Evolutionary conservation across 1,140 invertebrate genomes (phyloP).

Genomic region (Drosophila lini): DNA sequence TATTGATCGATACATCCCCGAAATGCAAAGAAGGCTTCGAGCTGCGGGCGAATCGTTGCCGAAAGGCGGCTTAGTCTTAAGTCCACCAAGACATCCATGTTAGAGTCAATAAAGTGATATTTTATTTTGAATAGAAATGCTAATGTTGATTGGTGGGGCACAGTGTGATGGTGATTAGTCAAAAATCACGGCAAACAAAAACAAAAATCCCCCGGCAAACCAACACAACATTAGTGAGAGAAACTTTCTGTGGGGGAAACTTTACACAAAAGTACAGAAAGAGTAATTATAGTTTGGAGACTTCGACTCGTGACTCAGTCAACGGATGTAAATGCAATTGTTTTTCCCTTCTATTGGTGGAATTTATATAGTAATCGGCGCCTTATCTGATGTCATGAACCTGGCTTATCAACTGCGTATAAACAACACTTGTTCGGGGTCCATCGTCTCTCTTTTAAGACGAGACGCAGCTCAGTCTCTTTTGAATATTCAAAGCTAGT

Average conservation of each 20-base stretch:
- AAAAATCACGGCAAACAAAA: neutral
- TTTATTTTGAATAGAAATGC: slow-evolving; percentile 9
- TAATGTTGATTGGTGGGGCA: slow-evolving; percentile 9
- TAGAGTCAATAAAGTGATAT: slow-evolving; percentile 39
- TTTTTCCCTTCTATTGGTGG: neutral
- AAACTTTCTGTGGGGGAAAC: slow-evolving; percentile 19
- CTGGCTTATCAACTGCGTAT: slow-evolving; percentile 26
- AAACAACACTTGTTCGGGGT: neutral
- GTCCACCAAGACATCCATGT: slow-evolving; percentile 9
- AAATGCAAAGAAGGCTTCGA: slow-evolving; percentile 42
- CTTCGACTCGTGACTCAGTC: slow-evolving; percentile 22
- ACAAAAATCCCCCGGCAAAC: slow-evolving; percentile 6
- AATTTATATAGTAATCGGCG: neutral
- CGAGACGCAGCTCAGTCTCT: slow-evolving; percentile 39
- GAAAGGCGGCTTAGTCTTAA: slow-evolving; percentile 44
- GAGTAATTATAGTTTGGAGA: slow-evolving; percentile 23
- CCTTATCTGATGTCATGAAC: slow-evolving; percentile 47
- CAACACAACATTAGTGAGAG: slow-evolving; percentile 11
- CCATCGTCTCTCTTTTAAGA: neutral
- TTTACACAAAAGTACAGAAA: slow-evolving; percentile 1
- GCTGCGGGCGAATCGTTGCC: slow-evolving; percentile 55
- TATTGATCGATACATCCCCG: slow-evolving; percentile 49
- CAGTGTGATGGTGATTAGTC: slow-evolving; percentile 14
- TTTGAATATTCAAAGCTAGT: slow-evolving; percentile 23
- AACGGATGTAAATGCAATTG: slow-evolving; percentile 1